A percentile compares a stretch with the other conserved stretches of the same genome.
These are phyloP conservation scores for Myzus persicae DNA, from an alignment of 1,140 invertebrate species.

Conservation along the genomic window DNA sequence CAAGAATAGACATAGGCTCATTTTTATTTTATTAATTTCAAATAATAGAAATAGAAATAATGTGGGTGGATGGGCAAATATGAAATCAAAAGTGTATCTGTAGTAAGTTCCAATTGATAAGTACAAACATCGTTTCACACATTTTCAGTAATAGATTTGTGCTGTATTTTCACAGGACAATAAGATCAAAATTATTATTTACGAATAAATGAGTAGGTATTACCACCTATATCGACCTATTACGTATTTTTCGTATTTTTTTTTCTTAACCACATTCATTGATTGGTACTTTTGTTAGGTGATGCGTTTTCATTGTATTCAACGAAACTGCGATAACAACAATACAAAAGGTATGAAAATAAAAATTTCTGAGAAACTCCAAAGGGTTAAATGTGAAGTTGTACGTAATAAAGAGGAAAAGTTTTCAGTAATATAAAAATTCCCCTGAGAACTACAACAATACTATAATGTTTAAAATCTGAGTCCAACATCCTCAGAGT, in stretches of 20 bases:
- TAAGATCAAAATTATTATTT: too few species aligned
- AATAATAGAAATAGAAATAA: too few species aligned
- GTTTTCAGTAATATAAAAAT: constrained; percentile 22
- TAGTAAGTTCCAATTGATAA: neutral
- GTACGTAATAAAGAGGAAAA: neutral
- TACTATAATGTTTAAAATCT: neutral
- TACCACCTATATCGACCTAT: neutral
- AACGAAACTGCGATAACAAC: neutral
- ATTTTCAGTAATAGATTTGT: neutral
- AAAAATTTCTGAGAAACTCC: neutral
- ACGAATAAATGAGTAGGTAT: neutral
- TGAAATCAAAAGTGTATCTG: neutral
- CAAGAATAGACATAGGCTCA: too few species aligned
- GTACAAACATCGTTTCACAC: neutral
- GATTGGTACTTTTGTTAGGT: neutral
- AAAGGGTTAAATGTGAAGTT: constrained; percentile 9
- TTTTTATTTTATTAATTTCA: too few species aligned
- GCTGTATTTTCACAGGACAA: too few species aligned
- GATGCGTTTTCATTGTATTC: neutral
- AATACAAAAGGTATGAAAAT: neutral
- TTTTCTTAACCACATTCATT: neutral
- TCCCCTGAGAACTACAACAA: neutral
- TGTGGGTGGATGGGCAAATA: neutral
- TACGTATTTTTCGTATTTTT: neutral
- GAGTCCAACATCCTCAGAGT: neutral